These are phyloP conservation scores for Uria lomvia DNA, from an alignment of 2,113 vertebrate species.

Conservation along the genomic window DNA sequence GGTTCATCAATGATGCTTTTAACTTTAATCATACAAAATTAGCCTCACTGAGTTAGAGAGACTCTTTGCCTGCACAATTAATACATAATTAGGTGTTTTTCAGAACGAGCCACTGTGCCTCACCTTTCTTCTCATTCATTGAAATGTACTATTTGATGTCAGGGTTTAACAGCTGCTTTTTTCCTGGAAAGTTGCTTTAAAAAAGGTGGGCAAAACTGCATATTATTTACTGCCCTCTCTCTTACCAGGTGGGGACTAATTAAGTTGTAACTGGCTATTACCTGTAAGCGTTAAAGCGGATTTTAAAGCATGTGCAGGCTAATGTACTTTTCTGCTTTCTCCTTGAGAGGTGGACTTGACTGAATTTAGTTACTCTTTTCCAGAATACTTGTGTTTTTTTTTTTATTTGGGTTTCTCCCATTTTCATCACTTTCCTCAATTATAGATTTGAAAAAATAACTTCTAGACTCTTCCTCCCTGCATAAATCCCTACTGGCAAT, in stretches of 20 bases:
- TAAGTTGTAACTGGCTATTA: background rate
- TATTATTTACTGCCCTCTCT: background rate
- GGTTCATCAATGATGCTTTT: background rate
- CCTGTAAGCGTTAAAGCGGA: background rate
- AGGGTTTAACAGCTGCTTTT: background rate
- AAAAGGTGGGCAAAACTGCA: background rate
- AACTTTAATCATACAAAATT: background rate
- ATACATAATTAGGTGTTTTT: background rate
- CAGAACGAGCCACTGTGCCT: background rate
- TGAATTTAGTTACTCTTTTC: background rate
- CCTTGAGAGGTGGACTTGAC: background rate
- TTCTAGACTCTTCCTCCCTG: background rate
- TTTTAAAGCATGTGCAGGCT: background rate
- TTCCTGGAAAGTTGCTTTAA: background rate
- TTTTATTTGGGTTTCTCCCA: background rate
- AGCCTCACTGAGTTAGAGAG: background rate
- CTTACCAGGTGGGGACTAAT: background rate
- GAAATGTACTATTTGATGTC: background rate
- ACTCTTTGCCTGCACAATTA: background rate
- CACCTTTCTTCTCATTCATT: background rate
- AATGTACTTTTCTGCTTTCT: background rate
- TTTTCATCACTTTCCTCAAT: background rate
- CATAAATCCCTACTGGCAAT: background rate
- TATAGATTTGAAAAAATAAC: background rate
- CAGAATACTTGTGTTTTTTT: background rate